phyloP scores from a whole-genome alignment of 2,888 invertebrate species.

The Noctua fimbriata region DNA sequence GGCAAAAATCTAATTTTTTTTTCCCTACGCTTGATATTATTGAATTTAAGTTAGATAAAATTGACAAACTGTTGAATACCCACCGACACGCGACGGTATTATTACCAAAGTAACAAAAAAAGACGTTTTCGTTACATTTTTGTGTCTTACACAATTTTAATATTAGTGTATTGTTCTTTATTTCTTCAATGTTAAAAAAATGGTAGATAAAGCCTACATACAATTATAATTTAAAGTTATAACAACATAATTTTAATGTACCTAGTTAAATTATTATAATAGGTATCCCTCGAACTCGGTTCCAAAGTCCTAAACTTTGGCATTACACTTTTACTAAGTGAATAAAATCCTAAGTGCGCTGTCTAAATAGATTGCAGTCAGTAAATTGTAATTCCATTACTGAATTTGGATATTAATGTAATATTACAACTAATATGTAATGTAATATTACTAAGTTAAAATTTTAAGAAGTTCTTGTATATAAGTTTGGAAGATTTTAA shows the following conservation, averaged over 20 bases:
- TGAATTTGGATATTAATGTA: conserved; percentile 39
- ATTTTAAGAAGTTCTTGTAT: conserved; percentile 24
- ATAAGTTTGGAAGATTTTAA: conserved; percentile 24
- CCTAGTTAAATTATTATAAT: neutral
- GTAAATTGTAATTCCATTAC: conserved; percentile 41
- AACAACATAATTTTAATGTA: neutral
- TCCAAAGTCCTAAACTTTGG: conserved; percentile 38
- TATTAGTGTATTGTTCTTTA: conserved; percentile 31
- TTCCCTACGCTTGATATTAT: conserved; percentile 15
- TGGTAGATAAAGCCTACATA: neutral
- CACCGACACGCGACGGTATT: conserved; percentile 71
- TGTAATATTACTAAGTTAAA: conserved; percentile 14
- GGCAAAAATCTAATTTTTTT: no score
- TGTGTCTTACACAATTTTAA: conserved; percentile 30
- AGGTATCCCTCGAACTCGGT: neutral
- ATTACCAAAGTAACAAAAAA: conserved; percentile 60
- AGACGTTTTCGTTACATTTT: conserved; percentile 65
- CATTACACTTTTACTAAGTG: conserved; percentile 8
- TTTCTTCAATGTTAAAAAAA: conserved; percentile 23
- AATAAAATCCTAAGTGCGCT: conserved; percentile 24
- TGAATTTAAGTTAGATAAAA: conserved; percentile 30
- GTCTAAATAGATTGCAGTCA: conserved; percentile 28
- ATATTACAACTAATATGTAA: no score
- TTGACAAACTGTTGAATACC: conserved; percentile 55
- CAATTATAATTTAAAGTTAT: conserved; percentile 11